A percentile compares a stretch with the other conserved stretches of the same genome.
phyloP scores from a whole-genome alignment of 2,888 invertebrate species.

The Xestoiulus laeticollis region DNA sequence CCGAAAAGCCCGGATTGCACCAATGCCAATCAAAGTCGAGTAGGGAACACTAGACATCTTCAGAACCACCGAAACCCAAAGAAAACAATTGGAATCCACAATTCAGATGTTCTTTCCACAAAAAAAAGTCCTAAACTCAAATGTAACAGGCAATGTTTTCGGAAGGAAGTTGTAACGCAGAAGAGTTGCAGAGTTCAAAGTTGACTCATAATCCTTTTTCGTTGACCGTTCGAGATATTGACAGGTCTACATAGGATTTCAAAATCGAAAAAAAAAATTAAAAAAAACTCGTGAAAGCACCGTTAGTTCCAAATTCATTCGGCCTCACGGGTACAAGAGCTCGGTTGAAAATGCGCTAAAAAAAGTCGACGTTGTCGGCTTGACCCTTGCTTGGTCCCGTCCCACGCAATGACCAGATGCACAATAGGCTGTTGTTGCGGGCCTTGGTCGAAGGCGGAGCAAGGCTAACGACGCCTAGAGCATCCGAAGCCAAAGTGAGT shows the following conservation, averaged over 20 bases:
- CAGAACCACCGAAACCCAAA: neutral
- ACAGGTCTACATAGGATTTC: neutral
- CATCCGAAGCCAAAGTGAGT: neutral
- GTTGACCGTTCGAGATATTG: neutral
- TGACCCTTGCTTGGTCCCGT: neutral
- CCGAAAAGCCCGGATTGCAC: neutral
- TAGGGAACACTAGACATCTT: neutral
- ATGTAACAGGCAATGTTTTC: too few relatives aligned
- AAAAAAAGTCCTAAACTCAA: neutral
- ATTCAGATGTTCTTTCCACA: neutral
- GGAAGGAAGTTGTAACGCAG: neutral
- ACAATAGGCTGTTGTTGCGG: conserved; percentile 32
- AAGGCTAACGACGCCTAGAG: conserved; percentile 11
- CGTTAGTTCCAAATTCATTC: neutral
- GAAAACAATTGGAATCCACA: neutral
- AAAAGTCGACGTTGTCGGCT: neutral
- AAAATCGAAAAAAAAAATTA: neutral
- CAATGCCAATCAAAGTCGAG: neutral
- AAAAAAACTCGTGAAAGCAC: neutral
- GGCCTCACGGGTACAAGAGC: neutral
- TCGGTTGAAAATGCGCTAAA: neutral
- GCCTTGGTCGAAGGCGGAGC: neutral
- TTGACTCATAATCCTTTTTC: neutral
- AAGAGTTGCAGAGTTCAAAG: neutral
- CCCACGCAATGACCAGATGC: conserved; percentile 37